Evolutionary conservation across 2,797 vertebrate species (phyloP).

Genomic region (Notamacropus eugenii): DNA sequence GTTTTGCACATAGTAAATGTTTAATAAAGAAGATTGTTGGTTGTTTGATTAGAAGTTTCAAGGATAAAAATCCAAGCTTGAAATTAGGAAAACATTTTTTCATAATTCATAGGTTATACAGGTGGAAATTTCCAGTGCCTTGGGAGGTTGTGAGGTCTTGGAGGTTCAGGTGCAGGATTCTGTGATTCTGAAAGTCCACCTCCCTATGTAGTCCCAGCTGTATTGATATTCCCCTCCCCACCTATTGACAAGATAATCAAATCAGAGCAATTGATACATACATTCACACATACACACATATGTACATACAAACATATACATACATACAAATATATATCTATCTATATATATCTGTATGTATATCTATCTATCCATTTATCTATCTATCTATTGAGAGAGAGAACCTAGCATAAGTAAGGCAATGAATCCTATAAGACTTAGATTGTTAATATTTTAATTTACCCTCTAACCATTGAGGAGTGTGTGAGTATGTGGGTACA

Average conservation of each 20-base stretch:
- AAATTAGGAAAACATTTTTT: too few relatives aligned
- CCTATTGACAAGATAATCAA: neutral
- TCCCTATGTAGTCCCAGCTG: neutral
- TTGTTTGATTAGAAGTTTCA: too few relatives aligned
- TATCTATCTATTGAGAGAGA: too few relatives aligned
- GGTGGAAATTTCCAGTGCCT: neutral
- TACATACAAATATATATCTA: too few relatives aligned
- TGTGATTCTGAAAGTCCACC: neutral
- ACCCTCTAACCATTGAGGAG: neutral
- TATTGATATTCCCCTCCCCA: neutral
- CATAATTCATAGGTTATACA: neutral
- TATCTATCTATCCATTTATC: too few relatives aligned
- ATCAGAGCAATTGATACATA: neutral
- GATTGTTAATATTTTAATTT: neutral
- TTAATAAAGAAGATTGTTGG: too few relatives aligned
- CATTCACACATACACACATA: too few relatives aligned
- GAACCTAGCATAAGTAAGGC: neutral
- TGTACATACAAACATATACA: too few relatives aligned
- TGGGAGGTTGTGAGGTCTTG: neutral
- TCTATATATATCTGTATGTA: too few relatives aligned
- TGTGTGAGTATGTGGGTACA: too few relatives aligned
- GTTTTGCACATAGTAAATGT: too few relatives aligned
- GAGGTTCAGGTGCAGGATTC: neutral
- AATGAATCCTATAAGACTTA: neutral
- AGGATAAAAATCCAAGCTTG: too few relatives aligned